A percentile compares a stretch with the other conserved stretches of the same genome.
Evolutionary conservation across 2,888 invertebrate species (phyloP).

Genomic region (Sisyra nigra): DNA sequence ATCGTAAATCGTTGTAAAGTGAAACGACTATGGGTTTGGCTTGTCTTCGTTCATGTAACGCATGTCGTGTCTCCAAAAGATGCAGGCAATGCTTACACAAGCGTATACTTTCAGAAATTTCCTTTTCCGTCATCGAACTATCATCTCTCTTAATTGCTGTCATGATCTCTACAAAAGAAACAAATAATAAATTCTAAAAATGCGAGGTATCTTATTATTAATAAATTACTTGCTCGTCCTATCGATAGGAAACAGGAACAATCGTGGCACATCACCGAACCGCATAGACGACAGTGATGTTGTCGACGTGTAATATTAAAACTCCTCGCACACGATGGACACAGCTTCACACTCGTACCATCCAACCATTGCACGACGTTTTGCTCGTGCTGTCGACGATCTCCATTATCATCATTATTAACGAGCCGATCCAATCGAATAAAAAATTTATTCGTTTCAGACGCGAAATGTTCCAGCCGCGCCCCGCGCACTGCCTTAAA

Average conservation of each 20-base stretch:
- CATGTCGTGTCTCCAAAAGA: conserved; percentile 60
- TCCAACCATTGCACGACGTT: conserved; percentile 84
- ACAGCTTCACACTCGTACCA: conserved; percentile 75
- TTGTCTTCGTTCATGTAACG: conserved; percentile 65
- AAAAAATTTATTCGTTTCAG: conserved; percentile 89
- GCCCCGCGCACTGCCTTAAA: conserved; percentile 52
- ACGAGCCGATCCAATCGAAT: conserved; percentile 86
- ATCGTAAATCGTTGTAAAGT: conserved; percentile 62
- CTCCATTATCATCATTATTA: conserved; percentile 52
- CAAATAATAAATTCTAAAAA: background rate
- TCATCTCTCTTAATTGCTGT: conserved; percentile 30
- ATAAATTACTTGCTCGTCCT: conserved; percentile 65
- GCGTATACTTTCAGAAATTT: conserved; percentile 41
- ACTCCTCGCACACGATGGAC: conserved; percentile 78
- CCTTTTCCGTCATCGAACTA: conserved; percentile 12
- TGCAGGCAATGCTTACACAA: conserved; percentile 64
- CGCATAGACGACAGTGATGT: conserved; percentile 93
- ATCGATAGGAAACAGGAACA: conserved; percentile 77
- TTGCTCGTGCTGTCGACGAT: conserved; percentile 57
- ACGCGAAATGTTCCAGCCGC: conserved; percentile 73
- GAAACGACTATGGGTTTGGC: conserved; percentile 64
- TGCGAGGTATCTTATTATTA: no score
- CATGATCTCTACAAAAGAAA: conserved; percentile 26
- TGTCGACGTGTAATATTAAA: conserved; percentile 80
- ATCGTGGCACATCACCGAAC: conserved; percentile 81